Evolutionary conservation across 1,140 invertebrate species (phyloP), one percentile per base, ranked within the genome.

Genomic region (Lethrus apterus): DNA sequence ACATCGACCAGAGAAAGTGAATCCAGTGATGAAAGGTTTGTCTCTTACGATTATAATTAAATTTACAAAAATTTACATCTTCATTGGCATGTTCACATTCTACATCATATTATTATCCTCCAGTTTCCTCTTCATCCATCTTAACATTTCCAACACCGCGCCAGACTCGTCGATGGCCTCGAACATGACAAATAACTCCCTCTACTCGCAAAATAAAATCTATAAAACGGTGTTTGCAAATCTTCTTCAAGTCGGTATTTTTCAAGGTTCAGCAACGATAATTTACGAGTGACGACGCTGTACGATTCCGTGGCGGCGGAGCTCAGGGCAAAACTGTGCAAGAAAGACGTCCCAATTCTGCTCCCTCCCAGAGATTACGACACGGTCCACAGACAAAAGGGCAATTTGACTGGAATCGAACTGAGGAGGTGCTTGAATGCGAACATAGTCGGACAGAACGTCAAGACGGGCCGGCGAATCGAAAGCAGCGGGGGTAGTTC

Each of bases 291-390:
- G 20, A 77, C 83, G 32, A 77, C 76, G 44, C 74, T 93, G 11
- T 94, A 92, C 64, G 91, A 95, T 66, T 93, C 87, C 20, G 70
- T 97, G 50, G 90, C 92, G 4, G 90, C 89, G 0, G 93, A 97
- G 63, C 69, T 96, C 29, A 77, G 89, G 51, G 85, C 85, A 49
- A 92, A 94, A 65, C 70, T 96, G 52, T 80, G 77, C 47, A 77
- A 79, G 2, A 79, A 80, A 49, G 79, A 80, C 15, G 81, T 82
- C 0, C 91, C 92, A 1, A 76, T 96, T 29, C 72, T 96, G 20
- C 63, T 93, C 38, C 93, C 93, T 1, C 92, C 93, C 0, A 78
- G 89, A 30, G 93, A 96, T 67, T 97, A 96, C 68, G 93, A 96
- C 62, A 89, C 86, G 1, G 81, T 87, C 4, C 85, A 89, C 57